phyloP scores from a whole-genome alignment of 53 echinoderm and acorn worm species.

The Luidia sarsii region DNA sequence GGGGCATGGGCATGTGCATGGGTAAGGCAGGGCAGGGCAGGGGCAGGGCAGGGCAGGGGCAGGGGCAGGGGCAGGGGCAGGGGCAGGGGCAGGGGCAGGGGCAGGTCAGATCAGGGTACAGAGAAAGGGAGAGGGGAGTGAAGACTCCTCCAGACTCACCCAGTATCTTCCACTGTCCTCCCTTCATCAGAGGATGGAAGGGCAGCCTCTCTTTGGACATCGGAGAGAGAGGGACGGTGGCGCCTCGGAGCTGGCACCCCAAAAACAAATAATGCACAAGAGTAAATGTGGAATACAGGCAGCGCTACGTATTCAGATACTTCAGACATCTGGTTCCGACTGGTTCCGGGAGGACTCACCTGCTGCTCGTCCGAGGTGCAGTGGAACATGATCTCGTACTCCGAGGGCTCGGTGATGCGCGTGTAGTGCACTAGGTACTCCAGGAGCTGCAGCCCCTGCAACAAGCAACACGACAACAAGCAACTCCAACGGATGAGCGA shows the following conservation, averaged over 20 bases:
- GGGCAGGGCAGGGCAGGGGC: too few species aligned
- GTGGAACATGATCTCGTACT: constrained; percentile 74
- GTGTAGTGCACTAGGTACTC: constrained; percentile 77
- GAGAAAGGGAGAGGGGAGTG: background rate
- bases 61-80: too few species aligned
- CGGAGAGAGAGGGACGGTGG: constrained; percentile 49
- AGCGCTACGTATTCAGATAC: too few species aligned
- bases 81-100: too few species aligned
- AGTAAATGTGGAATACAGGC: too few species aligned
- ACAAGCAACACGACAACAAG: too few species aligned
- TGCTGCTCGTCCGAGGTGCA: constrained; percentile 76
- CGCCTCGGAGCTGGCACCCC: constrained; percentile 23
- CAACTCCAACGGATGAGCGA: too few species aligned
- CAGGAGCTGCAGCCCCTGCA: constrained; percentile 76
- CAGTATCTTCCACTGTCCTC: constrained; percentile 87
- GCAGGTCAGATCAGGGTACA: too few species aligned
- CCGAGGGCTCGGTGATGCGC: constrained; percentile 62
- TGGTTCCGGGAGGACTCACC: constrained; percentile 30
- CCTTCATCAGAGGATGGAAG: constrained; percentile 83
- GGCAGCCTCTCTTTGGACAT: constrained; percentile 75
- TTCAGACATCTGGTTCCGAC: background rate
- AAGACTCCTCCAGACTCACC: too few species aligned
- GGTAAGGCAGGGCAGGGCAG: too few species aligned
- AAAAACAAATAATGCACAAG: background rate
- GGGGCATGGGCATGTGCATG: too few species aligned